Percentiles rank a stretch among this genome's conserved stretches.
Evolutionary conservation across 2,113 vertebrate species (phyloP).

Genomic region (Nannospalax galili): DNA sequence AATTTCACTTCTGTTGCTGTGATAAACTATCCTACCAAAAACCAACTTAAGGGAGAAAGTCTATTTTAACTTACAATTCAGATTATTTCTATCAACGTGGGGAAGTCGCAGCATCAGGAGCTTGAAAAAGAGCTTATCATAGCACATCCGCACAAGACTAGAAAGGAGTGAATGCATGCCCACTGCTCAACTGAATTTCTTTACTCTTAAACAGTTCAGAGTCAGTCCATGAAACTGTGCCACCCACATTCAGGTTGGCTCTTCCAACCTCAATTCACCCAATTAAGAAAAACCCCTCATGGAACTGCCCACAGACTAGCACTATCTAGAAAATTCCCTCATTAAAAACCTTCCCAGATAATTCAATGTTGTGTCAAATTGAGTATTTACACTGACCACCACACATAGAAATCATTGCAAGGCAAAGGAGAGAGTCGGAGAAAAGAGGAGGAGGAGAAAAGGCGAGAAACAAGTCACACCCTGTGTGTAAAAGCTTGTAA

Average conservation of each 20-base stretch:
- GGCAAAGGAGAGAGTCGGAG: not conserved
- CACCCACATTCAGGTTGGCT: no score
- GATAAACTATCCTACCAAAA: not conserved
- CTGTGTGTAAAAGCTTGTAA: not conserved
- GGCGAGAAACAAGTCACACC: not conserved
- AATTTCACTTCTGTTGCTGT: not conserved
- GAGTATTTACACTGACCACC: not conserved
- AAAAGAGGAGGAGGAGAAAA: not conserved
- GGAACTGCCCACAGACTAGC: not conserved
- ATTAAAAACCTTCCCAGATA: not conserved
- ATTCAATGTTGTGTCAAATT: not conserved
- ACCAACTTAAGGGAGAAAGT: not conserved
- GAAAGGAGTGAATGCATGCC: not conserved
- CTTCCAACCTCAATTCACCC: not conserved
- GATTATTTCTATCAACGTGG: no score
- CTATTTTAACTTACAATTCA: not conserved
- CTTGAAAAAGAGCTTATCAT: not conserved
- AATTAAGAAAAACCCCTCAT: not conserved
- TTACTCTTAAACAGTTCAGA: not conserved
- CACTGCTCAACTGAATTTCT: not conserved
- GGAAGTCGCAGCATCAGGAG: no score
- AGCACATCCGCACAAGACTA: no score
- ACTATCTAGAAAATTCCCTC: no score
- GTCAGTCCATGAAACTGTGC: no score
- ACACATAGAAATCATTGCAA: not conserved